These are phyloP conservation scores for Macaria notata DNA, from an alignment of 2,888 invertebrate genomes.

Conservation along the genomic window DNA sequence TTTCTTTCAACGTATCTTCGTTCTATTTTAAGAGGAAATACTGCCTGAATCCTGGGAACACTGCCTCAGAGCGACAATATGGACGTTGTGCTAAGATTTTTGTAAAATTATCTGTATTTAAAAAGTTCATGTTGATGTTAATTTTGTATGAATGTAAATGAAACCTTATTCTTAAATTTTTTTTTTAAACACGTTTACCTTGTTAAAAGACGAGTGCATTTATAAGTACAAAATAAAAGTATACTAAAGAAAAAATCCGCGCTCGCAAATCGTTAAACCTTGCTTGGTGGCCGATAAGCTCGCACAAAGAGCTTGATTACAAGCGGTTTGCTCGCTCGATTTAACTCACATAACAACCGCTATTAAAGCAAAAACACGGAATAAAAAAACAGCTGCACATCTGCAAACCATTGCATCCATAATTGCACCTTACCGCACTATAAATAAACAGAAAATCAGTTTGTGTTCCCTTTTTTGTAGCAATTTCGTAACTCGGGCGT, in stretches of 20 bases:
- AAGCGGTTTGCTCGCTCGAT: constrained; percentile 34
- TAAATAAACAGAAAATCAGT: constrained; percentile 29
- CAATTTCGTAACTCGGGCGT: constrained; percentile 25
- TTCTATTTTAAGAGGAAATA: too few species aligned
- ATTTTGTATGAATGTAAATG: too few species aligned
- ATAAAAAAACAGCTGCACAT: constrained; percentile 29
- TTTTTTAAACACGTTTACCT: too few species aligned
- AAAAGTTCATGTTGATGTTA: too few species aligned
- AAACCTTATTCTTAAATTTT: too few species aligned
- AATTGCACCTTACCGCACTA: constrained; percentile 25
- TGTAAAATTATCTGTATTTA: too few species aligned
- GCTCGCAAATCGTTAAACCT: constrained; percentile 30
- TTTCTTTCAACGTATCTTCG: too few species aligned
- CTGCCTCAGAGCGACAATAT: too few species aligned
- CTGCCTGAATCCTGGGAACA: too few species aligned
- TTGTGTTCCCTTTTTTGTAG: constrained; percentile 17
- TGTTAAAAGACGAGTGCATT: too few species aligned
- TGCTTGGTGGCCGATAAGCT: constrained; percentile 29
- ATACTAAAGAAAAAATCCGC: constrained; percentile 26
- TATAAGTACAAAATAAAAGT: too few species aligned
- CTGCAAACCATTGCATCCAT: constrained; percentile 21
- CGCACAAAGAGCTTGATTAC: constrained; percentile 29
- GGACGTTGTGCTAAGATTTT: too few species aligned
- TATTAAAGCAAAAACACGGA: constrained; percentile 30
- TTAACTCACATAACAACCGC: constrained; percentile 34